phyloP scores from a whole-genome alignment of 2,888 invertebrate genomes.

The Epirrhoe alternata region DNA sequence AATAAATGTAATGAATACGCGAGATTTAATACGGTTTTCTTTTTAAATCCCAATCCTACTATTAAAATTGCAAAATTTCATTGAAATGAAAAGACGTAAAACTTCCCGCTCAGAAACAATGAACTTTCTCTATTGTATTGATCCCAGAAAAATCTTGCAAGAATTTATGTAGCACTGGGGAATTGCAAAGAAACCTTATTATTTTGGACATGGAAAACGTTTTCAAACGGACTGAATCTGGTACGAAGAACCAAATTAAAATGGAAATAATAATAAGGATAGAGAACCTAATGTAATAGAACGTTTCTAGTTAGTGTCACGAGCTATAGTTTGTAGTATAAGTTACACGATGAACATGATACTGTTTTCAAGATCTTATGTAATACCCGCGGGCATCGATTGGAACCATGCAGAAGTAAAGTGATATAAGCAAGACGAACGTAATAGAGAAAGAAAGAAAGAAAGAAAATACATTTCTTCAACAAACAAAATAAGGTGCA shows the following conservation, averaged over 20 bases:
- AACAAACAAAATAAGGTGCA: too few species aligned
- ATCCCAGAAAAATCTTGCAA: slow-evolving; percentile 38
- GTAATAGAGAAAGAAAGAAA: too few species aligned
- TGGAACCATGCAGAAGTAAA: slow-evolving; percentile 21
- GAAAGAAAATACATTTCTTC: too few species aligned
- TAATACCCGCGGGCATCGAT: slow-evolving; percentile 18
- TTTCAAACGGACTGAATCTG: slow-evolving; percentile 13
- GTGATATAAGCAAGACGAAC: not conserved
- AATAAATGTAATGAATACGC: too few species aligned
- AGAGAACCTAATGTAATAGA: slow-evolving; percentile 7
- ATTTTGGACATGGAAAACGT: slow-evolving; percentile 28
- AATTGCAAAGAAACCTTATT: slow-evolving; percentile 27
- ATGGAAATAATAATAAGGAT: slow-evolving; percentile 8
- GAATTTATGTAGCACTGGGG: slow-evolving; percentile 33
- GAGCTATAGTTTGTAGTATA: slow-evolving; percentile 17
- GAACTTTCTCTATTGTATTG: slow-evolving; percentile 48
- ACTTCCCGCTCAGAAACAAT: slow-evolving; percentile 46
- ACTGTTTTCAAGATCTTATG: slow-evolving; percentile 32
- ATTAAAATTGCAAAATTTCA: slow-evolving; percentile 6
- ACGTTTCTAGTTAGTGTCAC: not conserved
- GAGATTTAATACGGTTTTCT: too few species aligned
- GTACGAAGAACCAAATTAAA: slow-evolving; percentile 4
- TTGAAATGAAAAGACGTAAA: slow-evolving; percentile 27
- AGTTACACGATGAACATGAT: slow-evolving; percentile 33
- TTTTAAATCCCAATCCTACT: not conserved